Base-by-base conservation (phyloP, 2,113 vertebrate genomes). In the Pithys albifrons region DNA sequence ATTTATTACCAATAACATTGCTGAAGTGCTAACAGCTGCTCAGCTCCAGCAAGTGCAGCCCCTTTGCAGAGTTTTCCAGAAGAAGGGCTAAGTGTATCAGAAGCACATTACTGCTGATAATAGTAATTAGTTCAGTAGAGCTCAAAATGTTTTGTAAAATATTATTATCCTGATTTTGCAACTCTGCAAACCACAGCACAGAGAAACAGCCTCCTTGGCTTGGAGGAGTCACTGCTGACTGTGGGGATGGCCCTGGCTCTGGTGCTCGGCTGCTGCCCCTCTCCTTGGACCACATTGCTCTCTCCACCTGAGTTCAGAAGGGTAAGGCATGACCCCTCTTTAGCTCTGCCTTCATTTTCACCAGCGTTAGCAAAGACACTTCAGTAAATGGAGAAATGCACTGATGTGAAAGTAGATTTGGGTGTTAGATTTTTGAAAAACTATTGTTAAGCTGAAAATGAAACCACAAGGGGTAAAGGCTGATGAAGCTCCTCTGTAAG, bases 11-110 rank as follows among this genome's bases (percentile, higher is more conserved):
- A 62, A 15, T 93, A 24, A 27, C 82, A 51, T 93, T 0, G 0
- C 86, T 31, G 91, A 88, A 91, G 96, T 93, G 91, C 75, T 85
- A 86, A 81, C 96, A 97, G 93, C 97, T 97, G 95, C 91, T 91
- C 57, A 19, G 88, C 96, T 97, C 90, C 27, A 6, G 95, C 94
- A 96, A 95, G 79, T 61, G 85, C 76, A 12, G 83, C 92, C 94
- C 95, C 94, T 97, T 96, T 95, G 95, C 93, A 70, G 97, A 97
- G 93, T 95, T 95, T 92, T 85, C 83, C 88, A 93, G 89, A 91
- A 92, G 91, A 95, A 96, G 62, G 83, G 73, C 85, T 95, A 82
- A 93, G 87, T 88, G 84, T 57, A 45, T 93, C 74, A 54, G 89
- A 85, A 92, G 81, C 64, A 6, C 57, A 37, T 89, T 93, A 94